phyloP scores from a whole-genome alignment of 2,113 vertebrate species.

The Sapayoa aenigma region DNA sequence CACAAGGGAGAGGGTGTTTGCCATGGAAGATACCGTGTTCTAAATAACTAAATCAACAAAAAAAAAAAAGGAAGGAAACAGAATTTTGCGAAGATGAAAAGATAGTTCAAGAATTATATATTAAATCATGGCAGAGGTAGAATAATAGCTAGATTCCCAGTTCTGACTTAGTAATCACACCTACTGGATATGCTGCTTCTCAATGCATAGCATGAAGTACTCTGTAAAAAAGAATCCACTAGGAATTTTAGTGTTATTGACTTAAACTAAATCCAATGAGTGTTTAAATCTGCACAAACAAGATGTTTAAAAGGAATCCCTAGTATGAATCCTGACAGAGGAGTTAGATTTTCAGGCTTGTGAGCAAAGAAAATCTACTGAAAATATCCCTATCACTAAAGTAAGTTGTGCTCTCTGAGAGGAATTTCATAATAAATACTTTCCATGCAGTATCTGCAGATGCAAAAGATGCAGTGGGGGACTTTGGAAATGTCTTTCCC shows the following conservation, averaged over 20 bases:
- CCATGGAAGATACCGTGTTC: not conserved
- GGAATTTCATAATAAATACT: not conserved
- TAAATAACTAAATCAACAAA: not conserved
- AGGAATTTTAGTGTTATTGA: not conserved
- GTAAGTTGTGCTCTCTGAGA: not conserved
- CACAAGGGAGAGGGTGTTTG: not conserved
- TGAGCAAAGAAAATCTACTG: not conserved
- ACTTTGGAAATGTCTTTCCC: not conserved
- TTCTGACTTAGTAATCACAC: not conserved
- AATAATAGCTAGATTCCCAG: not conserved
- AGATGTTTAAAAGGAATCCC: not conserved
- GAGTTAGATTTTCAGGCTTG: not conserved
- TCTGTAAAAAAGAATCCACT: not conserved
- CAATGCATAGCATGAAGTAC: not conserved
- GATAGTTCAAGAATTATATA: not conserved
- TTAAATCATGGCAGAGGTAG: not conserved
- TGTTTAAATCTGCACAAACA: not conserved
- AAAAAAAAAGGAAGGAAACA: not conserved
- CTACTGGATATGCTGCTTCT: not conserved
- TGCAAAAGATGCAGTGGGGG: not conserved
- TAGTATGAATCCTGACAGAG: not conserved
- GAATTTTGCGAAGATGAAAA: not conserved
- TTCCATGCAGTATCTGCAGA: not conserved
- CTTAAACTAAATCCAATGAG: not conserved
- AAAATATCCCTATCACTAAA: not conserved